Conservation (phyloP, 1,140 invertebrate genomes). For the Dendrolimus punctatus region DNA sequence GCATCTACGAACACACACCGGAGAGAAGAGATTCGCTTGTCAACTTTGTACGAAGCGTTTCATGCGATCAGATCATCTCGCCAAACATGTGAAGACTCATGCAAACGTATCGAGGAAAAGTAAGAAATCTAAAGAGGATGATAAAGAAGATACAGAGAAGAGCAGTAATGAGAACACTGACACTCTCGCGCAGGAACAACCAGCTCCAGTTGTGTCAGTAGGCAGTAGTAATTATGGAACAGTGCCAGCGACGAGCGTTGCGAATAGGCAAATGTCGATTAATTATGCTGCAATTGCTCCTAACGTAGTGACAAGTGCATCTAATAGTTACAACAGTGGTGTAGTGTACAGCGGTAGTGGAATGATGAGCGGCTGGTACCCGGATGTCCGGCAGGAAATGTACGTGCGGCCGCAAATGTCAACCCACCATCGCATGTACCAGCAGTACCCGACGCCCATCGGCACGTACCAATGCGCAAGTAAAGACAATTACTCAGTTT, state of each 20-base stretch:
- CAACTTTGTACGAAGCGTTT: slow-evolving; percentile 84
- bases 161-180: slow-evolving; percentile 28
- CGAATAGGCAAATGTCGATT: slow-evolving; percentile 31
- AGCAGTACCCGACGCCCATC: slow-evolving; percentile 51
- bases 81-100: slow-evolving; percentile 89
- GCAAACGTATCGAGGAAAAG: slow-evolving; percentile 73
- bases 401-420: slow-evolving; percentile 30
- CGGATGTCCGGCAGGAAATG: slow-evolving; percentile 44
- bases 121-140: slow-evolving; percentile 54
- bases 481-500: slow-evolving; percentile 66
- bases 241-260: slow-evolving; percentile 23
- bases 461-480: slow-evolving; percentile 57
- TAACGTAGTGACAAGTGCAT: slow-evolving; percentile 26
- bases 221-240: slow-evolving; percentile 57
- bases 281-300: slow-evolving; percentile 42
- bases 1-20: slow-evolving; percentile 86
- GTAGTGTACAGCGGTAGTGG: slow-evolving; percentile 23
- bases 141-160: slow-evolving; percentile 47
- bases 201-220: slow-evolving; percentile 19
- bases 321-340: slow-evolving; percentile 31
- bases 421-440: slow-evolving; percentile 46
- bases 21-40: slow-evolving; percentile 86
- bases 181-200: slow-evolving; percentile 6
- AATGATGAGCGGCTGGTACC: slow-evolving; percentile 37
- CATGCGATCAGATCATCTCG: slow-evolving; percentile 88